Percentiles rank a stretch among this genome's conserved stretches.
Evolutionary conservation across 2,888 invertebrate species (phyloP).

Genomic region (Amiota mariae): DNA sequence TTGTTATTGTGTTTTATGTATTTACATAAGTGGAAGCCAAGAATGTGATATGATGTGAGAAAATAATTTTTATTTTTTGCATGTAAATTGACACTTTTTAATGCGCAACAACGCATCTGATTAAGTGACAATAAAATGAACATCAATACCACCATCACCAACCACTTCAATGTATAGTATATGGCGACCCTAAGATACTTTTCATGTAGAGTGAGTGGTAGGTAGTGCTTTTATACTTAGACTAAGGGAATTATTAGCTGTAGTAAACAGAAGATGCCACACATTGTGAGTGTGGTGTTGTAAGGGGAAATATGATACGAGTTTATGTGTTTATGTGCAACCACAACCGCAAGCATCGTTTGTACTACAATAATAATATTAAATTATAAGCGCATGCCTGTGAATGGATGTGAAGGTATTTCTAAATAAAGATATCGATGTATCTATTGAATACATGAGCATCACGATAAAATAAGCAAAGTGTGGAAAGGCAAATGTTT

Average conservation of each 20-base stretch:
- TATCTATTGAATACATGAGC: no score
- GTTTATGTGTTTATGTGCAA: background rate
- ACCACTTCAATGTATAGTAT: no score
- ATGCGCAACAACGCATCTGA: constrained; percentile 35
- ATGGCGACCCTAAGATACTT: no score
- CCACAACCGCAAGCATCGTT: constrained; percentile 27
- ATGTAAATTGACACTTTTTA: constrained; percentile 67
- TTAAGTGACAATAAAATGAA: constrained; percentile 17
- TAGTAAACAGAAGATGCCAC: background rate
- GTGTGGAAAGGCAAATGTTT: no score
- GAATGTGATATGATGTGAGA: constrained; percentile 25
- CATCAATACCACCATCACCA: background rate
- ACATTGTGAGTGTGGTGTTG: constrained; percentile 6
- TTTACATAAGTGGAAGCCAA: constrained; percentile 23
- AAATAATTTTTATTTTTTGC: constrained; percentile 42
- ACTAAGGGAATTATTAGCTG: no score
- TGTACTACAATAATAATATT: background rate
- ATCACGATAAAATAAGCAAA: no score
- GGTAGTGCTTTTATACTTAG: no score
- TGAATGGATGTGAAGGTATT: background rate
- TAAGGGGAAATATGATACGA: constrained; percentile 18
- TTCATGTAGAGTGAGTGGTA: no score
- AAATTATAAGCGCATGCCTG: constrained; percentile 9
- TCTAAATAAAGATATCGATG: no score
- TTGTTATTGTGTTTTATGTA: no score